Conservation (phyloP, 2,113 vertebrate species). For the Neolamprologus caudopunctatus region DNA sequence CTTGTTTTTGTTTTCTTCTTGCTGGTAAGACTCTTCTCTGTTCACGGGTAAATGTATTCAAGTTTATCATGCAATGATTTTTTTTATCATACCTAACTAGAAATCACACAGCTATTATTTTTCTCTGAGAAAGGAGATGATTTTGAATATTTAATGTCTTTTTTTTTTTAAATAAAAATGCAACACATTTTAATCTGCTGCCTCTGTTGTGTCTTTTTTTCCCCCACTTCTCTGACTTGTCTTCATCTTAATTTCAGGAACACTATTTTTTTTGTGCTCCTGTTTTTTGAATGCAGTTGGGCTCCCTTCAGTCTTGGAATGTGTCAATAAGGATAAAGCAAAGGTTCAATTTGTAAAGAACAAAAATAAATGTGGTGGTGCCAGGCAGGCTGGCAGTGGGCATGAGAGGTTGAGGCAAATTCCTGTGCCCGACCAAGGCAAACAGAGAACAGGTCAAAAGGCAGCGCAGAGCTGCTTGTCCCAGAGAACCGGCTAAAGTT, state of each 20-base stretch:
- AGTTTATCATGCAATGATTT: conserved; percentile 52
- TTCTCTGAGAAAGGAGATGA: conserved; percentile 64
- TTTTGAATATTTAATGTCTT: conserved; percentile 75
- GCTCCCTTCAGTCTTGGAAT: conserved; percentile 56
- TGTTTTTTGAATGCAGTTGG: conserved; percentile 36
- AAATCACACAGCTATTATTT: conserved; percentile 64
- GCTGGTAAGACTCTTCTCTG: conserved; percentile 61
- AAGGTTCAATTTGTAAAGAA: conserved; percentile 63
- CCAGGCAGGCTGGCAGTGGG: conserved; percentile 64
- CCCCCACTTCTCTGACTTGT: background rate
- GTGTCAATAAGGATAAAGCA: conserved; percentile 62
- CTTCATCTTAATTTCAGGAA: background rate
- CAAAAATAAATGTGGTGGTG: conserved; percentile 69
- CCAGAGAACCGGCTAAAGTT: conserved; percentile 54
- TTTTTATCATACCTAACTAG: conserved; percentile 67
- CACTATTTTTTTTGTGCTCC: background rate
- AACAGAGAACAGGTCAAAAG: conserved; percentile 71
- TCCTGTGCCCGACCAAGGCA: conserved; percentile 64
- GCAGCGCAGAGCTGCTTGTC: conserved; percentile 44
- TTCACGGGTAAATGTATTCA: conserved; percentile 68
- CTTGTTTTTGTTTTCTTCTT: conserved; percentile 4
- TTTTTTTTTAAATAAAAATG: conserved; percentile 57
- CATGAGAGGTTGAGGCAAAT: conserved; percentile 54
- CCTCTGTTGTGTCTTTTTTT: background rate
- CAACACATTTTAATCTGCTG: conserved; percentile 61